These are phyloP conservation scores for Scomber colias DNA, from an alignment of 2,113 vertebrate species.

Conservation along the genomic window DNA sequence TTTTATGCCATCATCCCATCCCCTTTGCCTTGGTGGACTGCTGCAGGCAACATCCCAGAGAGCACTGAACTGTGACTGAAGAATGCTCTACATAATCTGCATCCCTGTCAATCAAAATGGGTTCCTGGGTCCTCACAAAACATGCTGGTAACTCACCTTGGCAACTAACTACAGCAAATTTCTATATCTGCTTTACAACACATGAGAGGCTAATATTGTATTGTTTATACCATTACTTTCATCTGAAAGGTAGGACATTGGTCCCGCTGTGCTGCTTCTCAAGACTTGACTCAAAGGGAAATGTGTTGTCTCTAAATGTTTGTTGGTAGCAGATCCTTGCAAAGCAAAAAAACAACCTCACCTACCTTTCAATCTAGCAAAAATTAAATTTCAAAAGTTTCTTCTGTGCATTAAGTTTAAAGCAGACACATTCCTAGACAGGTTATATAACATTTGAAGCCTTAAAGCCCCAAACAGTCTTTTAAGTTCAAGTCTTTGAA, in stretches of 20 bases:
- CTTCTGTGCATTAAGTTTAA: constrained; percentile 16
- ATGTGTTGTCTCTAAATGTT: not conserved
- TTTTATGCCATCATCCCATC: constrained; percentile 40
- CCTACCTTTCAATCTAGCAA: constrained; percentile 16
- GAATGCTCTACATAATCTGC: constrained; percentile 57
- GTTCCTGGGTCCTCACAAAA: constrained; percentile 35
- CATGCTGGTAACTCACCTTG: constrained; percentile 25
- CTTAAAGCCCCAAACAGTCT: constrained; percentile 31
- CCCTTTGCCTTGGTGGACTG: constrained; percentile 31
- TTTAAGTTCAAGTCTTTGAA: constrained; percentile 53
- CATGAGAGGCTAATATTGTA: too few species aligned
- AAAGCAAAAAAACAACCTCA: not conserved
- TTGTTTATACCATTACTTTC: too few species aligned
- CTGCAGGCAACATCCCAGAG: constrained; percentile 41
- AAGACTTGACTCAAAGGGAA: constrained; percentile 1
- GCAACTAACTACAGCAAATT: constrained; percentile 31
- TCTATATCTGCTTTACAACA: too few species aligned
- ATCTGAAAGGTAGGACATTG: not conserved
- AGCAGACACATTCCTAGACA: constrained; percentile 31
- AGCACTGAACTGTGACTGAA: constrained; percentile 45
- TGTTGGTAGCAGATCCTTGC: constrained; percentile 5
- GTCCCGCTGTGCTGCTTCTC: not conserved
- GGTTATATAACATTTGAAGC: constrained; percentile 32
- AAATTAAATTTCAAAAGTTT: constrained; percentile 30
- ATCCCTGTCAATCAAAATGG: constrained; percentile 56